These are phyloP conservation scores for Pantherophis guttatus DNA, from an alignment of 2,113 vertebrate genomes.

Conservation along the genomic window DNA sequence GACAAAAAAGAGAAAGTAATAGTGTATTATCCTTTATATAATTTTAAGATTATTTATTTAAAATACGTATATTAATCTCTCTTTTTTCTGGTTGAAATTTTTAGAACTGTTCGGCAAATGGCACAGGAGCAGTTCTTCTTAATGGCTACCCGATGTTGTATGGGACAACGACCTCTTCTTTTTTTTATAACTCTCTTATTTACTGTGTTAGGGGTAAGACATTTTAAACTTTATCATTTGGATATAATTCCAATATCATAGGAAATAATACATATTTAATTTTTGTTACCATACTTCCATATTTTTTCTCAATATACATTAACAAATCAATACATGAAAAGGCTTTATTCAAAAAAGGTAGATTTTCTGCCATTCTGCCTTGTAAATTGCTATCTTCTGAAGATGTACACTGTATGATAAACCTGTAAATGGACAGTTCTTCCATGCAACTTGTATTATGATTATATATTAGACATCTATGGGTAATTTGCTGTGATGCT, in stretches of 20 bases:
- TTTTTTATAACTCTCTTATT: constrained; percentile 99
- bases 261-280: not conserved
- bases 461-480: not conserved
- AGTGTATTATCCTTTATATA: not conserved
- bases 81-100: constrained; percentile 33
- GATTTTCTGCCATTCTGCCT: not conserved
- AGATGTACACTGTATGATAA: not conserved
- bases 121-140: constrained; percentile 98
- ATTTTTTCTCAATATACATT: not conserved
- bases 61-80: not conserved
- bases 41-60: not conserved
- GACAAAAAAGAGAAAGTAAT: not conserved
- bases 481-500: not conserved
- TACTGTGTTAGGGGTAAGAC: constrained; percentile 91
- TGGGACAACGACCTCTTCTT: constrained; percentile 96
- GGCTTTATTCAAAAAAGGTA: not conserved
- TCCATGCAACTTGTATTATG: not conserved
- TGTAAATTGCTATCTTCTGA: not conserved
- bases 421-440: no score
- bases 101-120: constrained; percentile 95
- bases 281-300: not conserved
- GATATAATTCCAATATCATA: not conserved
- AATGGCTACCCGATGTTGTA: constrained; percentile 98
- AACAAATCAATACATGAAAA: not conserved
- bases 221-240: constrained; percentile 10